These are phyloP conservation scores for Eilema sororculum DNA, from an alignment of 2,888 invertebrate genomes.

Conservation along the genomic window DNA sequence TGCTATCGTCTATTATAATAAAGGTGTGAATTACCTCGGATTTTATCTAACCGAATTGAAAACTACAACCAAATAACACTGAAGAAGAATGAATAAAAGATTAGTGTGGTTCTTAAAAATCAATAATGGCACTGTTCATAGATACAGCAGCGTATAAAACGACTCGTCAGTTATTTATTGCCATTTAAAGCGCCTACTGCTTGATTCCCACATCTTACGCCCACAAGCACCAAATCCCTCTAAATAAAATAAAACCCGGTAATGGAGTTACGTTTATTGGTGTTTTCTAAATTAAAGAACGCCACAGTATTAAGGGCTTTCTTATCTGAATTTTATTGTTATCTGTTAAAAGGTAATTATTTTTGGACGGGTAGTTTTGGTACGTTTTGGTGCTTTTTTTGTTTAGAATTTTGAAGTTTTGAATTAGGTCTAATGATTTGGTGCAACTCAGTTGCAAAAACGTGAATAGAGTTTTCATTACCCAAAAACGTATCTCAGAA, in stretches of 20 bases:
- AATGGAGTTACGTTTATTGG: conserved; percentile 70
- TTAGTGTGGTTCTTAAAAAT: not conserved
- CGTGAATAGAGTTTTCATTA: too few relatives aligned
- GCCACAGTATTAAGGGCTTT: conserved; percentile 41
- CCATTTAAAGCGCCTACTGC: conserved; percentile 59
- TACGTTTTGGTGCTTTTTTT: not conserved
- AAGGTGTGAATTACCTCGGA: not conserved
- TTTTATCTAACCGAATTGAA: not conserved
- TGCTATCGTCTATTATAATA: not conserved
- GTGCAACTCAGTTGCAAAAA: not conserved
- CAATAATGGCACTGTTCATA: conserved; percentile 1
- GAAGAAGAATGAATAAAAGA: not conserved
- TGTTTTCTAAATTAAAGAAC: conserved; percentile 55
- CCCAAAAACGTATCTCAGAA: too few relatives aligned
- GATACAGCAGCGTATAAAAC: not conserved
- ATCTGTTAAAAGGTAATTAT: conserved; percentile 34
- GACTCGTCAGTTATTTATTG: conserved; percentile 43
- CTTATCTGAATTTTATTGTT: conserved; percentile 34
- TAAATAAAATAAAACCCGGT: conserved; percentile 78
- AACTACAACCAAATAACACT: not conserved
- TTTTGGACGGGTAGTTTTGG: not conserved
- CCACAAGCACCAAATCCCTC: conserved; percentile 59
- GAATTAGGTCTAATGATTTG: too few relatives aligned
- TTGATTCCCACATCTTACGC: conserved; percentile 76
- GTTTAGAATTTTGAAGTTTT: too few relatives aligned